Base-by-base conservation (phyloP, 2,113 vertebrate genomes). In the Phrynosoma blainvillii region DNA sequence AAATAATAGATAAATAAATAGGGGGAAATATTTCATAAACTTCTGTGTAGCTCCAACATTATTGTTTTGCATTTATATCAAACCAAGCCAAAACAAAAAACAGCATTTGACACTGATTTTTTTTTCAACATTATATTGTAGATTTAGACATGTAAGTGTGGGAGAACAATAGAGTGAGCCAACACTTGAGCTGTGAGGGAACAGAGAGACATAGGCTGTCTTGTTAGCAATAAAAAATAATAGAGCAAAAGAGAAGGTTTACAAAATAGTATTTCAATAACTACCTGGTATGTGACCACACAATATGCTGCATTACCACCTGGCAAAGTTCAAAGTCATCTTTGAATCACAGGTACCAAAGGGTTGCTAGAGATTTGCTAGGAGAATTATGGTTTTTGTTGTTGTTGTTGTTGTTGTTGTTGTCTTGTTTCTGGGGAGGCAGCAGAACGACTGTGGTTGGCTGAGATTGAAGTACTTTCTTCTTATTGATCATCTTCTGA, bases 301-400 rank as follows among this genome's bases (percentile, higher is more conserved):
- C 92, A 93, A 79, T 90, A 89, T 82, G 52, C 16, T 59, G 90
- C 0, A 82, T 93, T 91, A 68, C 92, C 93, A 90, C 92, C 92
- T 96, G 95, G 89, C 77, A 92, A 47, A 94, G 90, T 96, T 96
- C 95, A 70, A 95, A 88, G 91, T 54, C 82, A 87, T 68, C 70
- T 92, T 92, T 93, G 91, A 95, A 92, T 88, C 91, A 84, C 82
- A 84, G 93, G 86, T 91, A 88, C 92, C 93, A 73, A 89, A 84
- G 14, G 93, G 87, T 87, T 16, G 86, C 81, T 79, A 83, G 92
- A 95, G 88, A 84, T 93, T 92, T 85, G 40, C 89, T 92, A 14
- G 91, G 93, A 96, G 91, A 93, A 92, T 93, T 91, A 90, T 91
- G 94, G 95, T 88, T 95, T 96, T 96, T 95, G 87, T 94, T 47